Conservation (phyloP, 2,888 invertebrate species). For the Boloria selene region DNA sequence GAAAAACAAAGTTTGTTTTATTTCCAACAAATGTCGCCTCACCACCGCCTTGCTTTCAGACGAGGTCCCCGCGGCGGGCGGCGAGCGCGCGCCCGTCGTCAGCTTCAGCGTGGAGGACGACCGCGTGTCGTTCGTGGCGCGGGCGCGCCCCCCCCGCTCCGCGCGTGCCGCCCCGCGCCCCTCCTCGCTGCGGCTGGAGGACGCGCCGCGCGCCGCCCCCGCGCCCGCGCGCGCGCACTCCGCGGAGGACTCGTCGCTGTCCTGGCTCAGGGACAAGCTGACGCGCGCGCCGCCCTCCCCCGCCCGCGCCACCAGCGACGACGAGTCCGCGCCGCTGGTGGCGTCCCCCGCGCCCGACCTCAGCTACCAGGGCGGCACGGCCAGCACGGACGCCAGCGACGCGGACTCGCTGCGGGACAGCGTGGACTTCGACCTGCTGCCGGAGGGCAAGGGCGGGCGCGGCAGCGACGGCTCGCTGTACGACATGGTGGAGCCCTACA, state of each 20-base stretch:
- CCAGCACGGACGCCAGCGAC: conserved; percentile 64
- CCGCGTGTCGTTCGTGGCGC: conserved; percentile 73
- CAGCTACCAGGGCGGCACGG: conserved; percentile 42
- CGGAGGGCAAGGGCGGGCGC: conserved; percentile 52
- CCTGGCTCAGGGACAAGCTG: conserved; percentile 68
- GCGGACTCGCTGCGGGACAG: conserved; percentile 64
- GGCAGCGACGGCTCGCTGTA: conserved; percentile 61
- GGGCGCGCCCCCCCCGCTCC: conserved; percentile 47
- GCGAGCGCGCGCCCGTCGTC: conserved; percentile 63
- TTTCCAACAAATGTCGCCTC: conserved; percentile 33
- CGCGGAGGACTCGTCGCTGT: conserved; percentile 68
- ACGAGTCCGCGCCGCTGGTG: conserved; percentile 86
- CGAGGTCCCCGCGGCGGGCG: conserved; percentile 43
- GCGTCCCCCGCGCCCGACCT: conserved; percentile 55
- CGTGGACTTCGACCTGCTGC: conserved; percentile 60
- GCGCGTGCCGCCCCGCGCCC: conserved; percentile 53
- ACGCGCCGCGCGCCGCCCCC: conserved; percentile 48
- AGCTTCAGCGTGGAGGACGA: conserved; percentile 78
- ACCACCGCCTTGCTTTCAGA: conserved; percentile 57
- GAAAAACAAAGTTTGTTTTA: conserved; percentile 30
- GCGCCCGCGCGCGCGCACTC: conserved; percentile 63
- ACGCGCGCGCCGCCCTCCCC: conserved; percentile 65
- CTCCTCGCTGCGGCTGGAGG: conserved; percentile 60
- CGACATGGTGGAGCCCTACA: conserved; percentile 74
- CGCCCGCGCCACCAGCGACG: conserved; percentile 83